These are phyloP conservation scores for Scaptomyza tumidula DNA, from an alignment of 2,888 invertebrate genomes.

Conservation along the genomic window DNA sequence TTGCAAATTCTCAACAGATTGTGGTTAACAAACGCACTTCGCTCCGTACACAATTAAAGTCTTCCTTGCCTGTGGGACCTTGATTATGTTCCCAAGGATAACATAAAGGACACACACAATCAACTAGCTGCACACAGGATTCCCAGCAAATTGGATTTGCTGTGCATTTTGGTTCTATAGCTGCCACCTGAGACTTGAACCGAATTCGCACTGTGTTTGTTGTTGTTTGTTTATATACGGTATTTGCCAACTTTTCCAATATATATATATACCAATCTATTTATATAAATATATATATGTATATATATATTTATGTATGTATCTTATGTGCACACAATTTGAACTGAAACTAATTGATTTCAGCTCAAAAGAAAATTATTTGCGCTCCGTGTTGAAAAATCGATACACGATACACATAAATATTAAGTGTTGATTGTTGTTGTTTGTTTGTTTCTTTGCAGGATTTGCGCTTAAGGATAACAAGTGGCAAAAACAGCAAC, in stretches of 20 bases:
- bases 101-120: conserved; percentile 36
- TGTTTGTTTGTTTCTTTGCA: conserved; percentile 37
- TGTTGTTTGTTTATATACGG: conserved; percentile 34
- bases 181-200: conserved; percentile 22
- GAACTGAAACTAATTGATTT: conserved; percentile 3
- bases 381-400: conserved; percentile 44
- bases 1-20: conserved; percentile 20
- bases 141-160: conserved; percentile 13
- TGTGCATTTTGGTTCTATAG: conserved; percentile 8
- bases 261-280: background rate
- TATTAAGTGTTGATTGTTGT: conserved; percentile 56
- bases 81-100: conserved; percentile 40
- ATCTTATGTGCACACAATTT: background rate
- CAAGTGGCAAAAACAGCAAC: background rate
- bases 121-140: conserved; percentile 23
- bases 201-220: conserved; percentile 26
- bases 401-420: conserved; percentile 46
- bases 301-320: background rate
- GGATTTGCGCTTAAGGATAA: conserved; percentile 44
- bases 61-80: conserved; percentile 20
- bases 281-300: background rate
- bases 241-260: conserved; percentile 14
- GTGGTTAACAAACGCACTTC: conserved; percentile 9
- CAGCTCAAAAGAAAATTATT: background rate
- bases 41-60: conserved; percentile 22